Conservation (phyloP, 2,113 vertebrate species). For the Silurus glanis region DNA sequence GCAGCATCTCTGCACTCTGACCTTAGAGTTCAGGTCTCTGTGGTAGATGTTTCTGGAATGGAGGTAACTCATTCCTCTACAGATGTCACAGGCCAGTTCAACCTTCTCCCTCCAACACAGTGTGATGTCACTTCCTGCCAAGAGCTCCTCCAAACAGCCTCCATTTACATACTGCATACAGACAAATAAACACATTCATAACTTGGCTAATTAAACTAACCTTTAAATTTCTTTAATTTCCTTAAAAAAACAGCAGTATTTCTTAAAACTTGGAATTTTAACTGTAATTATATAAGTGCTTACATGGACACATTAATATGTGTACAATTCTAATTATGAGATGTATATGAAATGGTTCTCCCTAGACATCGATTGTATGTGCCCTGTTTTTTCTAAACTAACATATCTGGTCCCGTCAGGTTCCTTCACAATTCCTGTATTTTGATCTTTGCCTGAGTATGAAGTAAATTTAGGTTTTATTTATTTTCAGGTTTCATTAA, state of each 20-base stretch:
- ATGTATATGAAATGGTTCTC: not conserved
- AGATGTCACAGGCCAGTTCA: conserved; percentile 73
- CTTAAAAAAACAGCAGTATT: not conserved
- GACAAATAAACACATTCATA: not conserved
- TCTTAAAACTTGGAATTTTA: not conserved
- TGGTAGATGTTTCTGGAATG: conserved; percentile 80
- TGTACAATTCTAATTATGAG: not conserved
- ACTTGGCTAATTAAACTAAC: not conserved
- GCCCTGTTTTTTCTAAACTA: not conserved
- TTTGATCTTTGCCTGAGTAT: not conserved
- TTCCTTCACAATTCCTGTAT: not conserved
- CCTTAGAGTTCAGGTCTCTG: conserved; percentile 79
- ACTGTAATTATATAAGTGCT: not conserved
- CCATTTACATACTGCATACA: conserved; percentile 72
- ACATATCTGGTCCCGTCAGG: not conserved
- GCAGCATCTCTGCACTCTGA: conserved; percentile 30
- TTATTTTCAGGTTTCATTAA: too few relatives aligned
- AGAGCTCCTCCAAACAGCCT: conserved; percentile 74
- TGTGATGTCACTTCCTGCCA: conserved; percentile 67
- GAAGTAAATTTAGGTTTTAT: not conserved
- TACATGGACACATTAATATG: not conserved
- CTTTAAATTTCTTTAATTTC: not conserved
- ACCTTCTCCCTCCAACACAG: conserved; percentile 77
- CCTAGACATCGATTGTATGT: not conserved
- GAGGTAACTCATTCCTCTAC: conserved; percentile 75